Conservation (phyloP, 2,888 invertebrate genomes). For the Choreutis nemorana region DNA sequence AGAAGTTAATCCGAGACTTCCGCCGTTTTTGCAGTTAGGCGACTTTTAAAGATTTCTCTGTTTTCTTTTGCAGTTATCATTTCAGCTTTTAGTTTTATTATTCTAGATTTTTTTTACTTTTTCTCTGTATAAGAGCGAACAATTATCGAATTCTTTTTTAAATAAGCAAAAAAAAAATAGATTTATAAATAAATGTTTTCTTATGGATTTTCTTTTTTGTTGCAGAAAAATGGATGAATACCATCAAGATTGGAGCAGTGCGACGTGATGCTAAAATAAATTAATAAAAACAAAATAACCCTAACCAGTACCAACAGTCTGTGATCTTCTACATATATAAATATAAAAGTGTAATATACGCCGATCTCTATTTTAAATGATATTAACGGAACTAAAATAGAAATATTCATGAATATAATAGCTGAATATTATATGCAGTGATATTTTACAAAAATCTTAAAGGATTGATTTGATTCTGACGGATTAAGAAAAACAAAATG, state of each 20-base stretch:
- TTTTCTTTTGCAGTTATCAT: no score
- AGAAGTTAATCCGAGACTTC: no score
- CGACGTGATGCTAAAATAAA: conserved; percentile 4
- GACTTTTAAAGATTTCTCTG: no score
- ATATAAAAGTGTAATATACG: conserved; percentile 12
- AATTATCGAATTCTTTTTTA: no score
- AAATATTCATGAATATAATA: background rate
- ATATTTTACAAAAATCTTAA: background rate
- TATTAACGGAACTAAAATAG: no score
- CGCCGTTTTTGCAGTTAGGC: no score
- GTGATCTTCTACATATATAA: no score
- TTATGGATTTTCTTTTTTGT: conserved; percentile 19
- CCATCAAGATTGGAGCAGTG: conserved; percentile 5
- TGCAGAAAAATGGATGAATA: conserved; percentile 46
- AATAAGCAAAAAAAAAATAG: no score
- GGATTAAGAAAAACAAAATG: conserved; percentile 27
- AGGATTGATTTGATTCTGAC: background rate
- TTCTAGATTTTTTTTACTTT: no score
- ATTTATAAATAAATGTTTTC: no score
- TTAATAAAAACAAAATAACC: conserved; percentile 7
- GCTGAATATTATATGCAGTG: background rate
- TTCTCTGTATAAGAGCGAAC: no score
- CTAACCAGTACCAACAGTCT: conserved; percentile 11
- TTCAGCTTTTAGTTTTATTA: no score
- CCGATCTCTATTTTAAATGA: conserved; percentile 18